Evolutionary conservation across 2,797 vertebrate species (phyloP), one percentile per base, ranked within the genome.

Genomic region (Dipus sagitta): DNA sequence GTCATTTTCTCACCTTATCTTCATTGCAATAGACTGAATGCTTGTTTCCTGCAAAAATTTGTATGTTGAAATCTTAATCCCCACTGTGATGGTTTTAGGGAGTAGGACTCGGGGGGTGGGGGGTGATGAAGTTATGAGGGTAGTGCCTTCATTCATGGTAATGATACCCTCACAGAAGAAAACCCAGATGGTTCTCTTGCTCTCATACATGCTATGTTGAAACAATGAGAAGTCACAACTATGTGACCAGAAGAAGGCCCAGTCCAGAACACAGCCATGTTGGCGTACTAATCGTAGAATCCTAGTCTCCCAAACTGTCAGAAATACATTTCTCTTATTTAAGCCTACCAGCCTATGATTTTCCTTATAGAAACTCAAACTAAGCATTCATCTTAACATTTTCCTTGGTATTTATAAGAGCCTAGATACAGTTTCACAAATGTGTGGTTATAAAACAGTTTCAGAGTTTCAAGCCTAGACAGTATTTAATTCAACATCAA

Each of bases 351-450:
- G 30, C 42, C 47, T 68, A 38, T 75, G 52, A 17, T 38, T 24
- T 92, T 92, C 32, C 20, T 89, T 47, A 86, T 14, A 90, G 54
- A 79, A 64, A 30, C 20, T 34, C 34, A 24, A 75, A 23, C 23
- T 78, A 76, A 80, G 32, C 54, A 86, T 76, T 68, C 54, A 90
- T 92, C 28, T 91, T 94, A 93, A 94, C 71, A 92, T 90, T 91
- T 95, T 52, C 75, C 74, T 87, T 95, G 67, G 74, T n/a, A 79
- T 90, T 91, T 76, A 68, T 71, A 68, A 90, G n/a, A 93, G 20
- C 72, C 71, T 76, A 71, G 54, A 58, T 54, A 54, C 14, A 68
- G 30, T 72, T 21, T 81, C 12, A 17, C 81, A 52, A 70, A 79
- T 34, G 47, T 72, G 20, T 86, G 62, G 79, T 89, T 75, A 86